Base-by-base conservation (phyloP, 2,888 invertebrate species). In the Siphonodentalium dalli region DNA sequence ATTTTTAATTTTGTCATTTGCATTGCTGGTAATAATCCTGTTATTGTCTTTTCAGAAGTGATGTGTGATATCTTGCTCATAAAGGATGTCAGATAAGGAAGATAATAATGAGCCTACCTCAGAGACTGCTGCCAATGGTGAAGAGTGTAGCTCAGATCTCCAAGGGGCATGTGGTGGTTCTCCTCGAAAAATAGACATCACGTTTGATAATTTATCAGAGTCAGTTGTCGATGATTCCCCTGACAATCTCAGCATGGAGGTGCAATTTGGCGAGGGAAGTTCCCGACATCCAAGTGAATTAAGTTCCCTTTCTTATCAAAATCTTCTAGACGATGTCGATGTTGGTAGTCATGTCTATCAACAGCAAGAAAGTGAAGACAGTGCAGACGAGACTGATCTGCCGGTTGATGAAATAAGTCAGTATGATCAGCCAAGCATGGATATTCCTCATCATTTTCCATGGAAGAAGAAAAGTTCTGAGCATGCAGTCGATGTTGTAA, bases 241-340 rank as follows among this genome's bases (percentile, higher is more conserved):
- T 15, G 79, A 79, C 54, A 79, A 78, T 55, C 56, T 76, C 13
- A 78, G 78, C 49, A 70, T 79, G 65, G 79, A 79, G 57, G 79
- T 80, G n/a, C 71, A 78, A 34, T 68, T 79, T 38, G 77, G 78
- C 42, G 79, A 78, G 34, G 75, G 73, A 29, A 73, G 72, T 56
- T 78, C 78, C 6, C 67, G 77, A 43, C 75, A 75, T 47, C 74
- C 77, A 4, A 78, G 78, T 66, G 79, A 80, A 58, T 72, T 79
- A 13, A 77, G 78, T 43, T 75, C 77, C 23, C 55, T 79, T 9
- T 78, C 78, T 0, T 75, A 75, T 40, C 75, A 75, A 57, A 75
- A 74, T 56, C 61, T 75, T n/a, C 54, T 75, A 18, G 75, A 75
- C 34, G 75, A 74, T 38, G 68, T 66, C 2, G 68, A 71, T n/a